Percentiles rank a stretch among this genome's conserved stretches.
phyloP scores from a whole-genome alignment of 37 sponge, comb jelly and placozoan species.

The Eunapius fragilis region DNA sequence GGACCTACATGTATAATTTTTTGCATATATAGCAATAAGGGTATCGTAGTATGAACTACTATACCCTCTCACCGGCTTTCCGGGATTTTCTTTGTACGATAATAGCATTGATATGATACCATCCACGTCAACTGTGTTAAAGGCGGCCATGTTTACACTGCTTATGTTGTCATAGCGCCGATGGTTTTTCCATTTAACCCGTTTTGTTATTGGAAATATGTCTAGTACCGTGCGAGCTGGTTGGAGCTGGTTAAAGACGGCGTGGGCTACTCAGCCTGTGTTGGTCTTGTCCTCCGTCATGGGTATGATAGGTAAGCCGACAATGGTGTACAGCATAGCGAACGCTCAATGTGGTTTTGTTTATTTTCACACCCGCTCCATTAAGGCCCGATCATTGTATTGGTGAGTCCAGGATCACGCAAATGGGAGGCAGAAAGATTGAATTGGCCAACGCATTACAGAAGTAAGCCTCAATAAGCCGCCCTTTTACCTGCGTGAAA shows the following conservation, averaged over 20 bases:
- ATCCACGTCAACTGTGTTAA: slow-evolving; percentile 49
- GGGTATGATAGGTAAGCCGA: slow-evolving; percentile 58
- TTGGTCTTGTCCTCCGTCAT: slow-evolving; percentile 61
- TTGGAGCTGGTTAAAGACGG: slow-evolving; percentile 62
- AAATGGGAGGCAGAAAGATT: slow-evolving; percentile 22
- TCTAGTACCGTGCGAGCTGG: slow-evolving; percentile 18
- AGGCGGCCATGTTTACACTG: not conserved
- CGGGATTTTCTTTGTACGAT: slow-evolving; percentile 53
- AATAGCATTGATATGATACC: slow-evolving; percentile 46
- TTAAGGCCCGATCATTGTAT: slow-evolving; percentile 70
- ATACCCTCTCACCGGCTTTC: slow-evolving; percentile 65
- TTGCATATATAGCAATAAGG: too few species aligned
- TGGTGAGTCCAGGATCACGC: slow-evolving; percentile 57
- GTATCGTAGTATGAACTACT: not conserved
- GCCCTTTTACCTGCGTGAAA: not conserved
- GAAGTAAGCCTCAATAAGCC: slow-evolving; percentile 34
- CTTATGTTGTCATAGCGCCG: not conserved
- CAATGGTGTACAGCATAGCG: not conserved
- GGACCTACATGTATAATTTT: slow-evolving; percentile 56
- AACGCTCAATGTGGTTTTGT: not conserved
- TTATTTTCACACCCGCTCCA: not conserved
- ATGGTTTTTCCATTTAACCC: too few species aligned
- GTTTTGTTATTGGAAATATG: not conserved
- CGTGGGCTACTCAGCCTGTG: slow-evolving; percentile 85
- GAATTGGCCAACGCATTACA: slow-evolving; percentile 76